Evolutionary conservation across 2,113 vertebrate species (phyloP).

Genomic region (Sorex araneus): DNA sequence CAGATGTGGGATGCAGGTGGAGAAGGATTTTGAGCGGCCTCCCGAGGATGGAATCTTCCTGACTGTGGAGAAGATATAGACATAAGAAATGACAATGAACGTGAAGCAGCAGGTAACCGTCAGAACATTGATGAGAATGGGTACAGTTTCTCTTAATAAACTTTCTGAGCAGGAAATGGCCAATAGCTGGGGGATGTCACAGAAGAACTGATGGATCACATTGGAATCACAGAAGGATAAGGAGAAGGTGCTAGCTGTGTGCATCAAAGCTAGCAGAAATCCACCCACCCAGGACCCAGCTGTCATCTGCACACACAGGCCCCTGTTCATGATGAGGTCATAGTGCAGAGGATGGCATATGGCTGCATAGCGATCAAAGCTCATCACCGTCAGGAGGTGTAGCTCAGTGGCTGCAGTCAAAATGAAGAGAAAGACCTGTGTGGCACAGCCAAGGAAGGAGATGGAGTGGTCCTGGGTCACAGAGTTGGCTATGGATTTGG

Average conservation of each 20-base stretch:
- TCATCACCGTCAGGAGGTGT: not conserved
- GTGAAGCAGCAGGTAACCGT: not conserved
- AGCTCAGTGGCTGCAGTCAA: conserved; percentile 10
- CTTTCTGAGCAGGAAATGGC: not conserved
- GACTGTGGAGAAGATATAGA: conserved; percentile 4
- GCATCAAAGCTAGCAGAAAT: not conserved
- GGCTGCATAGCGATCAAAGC: not conserved
- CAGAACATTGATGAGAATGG: not conserved
- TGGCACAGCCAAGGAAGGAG: not conserved
- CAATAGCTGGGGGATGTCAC: not conserved
- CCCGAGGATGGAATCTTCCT: not conserved
- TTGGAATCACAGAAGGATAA: not conserved
- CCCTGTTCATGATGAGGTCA: conserved; percentile 13
- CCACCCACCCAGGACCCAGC: not conserved
- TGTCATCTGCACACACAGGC: not conserved
- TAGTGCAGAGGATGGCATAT: conserved; percentile 23
- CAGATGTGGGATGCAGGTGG: not conserved
- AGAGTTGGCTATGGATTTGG: conserved; percentile 51
- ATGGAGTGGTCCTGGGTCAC: not conserved
- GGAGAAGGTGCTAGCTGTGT: conserved; percentile 2
- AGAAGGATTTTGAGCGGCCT: not conserved
- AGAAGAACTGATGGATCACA: conserved; percentile 22
- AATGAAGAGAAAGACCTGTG: not conserved
- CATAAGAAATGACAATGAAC: not conserved
- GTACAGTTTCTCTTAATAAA: not conserved